A percentile compares a stretch with the other conserved stretches of the same genome.
Evolutionary conservation across 2,797 vertebrate species (phyloP).

Genomic region (Tenualosa ilisha): DNA sequence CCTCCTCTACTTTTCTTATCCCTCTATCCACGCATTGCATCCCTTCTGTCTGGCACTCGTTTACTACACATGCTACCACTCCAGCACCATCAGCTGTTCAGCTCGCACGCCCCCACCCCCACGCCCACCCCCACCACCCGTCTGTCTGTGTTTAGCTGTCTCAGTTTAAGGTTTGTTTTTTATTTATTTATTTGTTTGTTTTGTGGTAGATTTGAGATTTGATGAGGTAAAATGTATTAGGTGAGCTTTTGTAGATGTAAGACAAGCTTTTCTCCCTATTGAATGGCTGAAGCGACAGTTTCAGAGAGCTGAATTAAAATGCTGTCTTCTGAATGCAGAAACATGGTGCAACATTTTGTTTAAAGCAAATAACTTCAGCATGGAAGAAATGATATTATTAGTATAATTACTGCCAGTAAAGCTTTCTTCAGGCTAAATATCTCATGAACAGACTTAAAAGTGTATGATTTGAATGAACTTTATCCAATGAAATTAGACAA

Average conservation of each 20-base stretch:
- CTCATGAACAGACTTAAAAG: neutral
- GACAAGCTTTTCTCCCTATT: neutral
- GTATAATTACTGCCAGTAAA: neutral
- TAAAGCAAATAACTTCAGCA: neutral
- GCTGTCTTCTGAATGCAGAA: constrained; percentile 6
- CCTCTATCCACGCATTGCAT: constrained; percentile 43
- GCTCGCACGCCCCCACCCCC: neutral
- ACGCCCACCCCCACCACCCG: neutral
- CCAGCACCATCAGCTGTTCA: neutral
- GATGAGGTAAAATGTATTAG: neutral
- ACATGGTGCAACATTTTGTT: neutral
- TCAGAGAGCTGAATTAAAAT: neutral
- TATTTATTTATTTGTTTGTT: neutral
- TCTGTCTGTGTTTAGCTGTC: neutral
- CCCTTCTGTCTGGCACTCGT: constrained; percentile 45
- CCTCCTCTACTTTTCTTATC: constrained; percentile 35
- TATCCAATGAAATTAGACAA: neutral
- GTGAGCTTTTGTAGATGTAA: neutral
- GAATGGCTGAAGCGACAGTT: neutral
- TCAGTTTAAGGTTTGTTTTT: neutral
- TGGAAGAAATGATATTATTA: neutral
- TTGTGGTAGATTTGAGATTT: constrained; percentile 13
- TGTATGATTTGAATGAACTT: neutral
- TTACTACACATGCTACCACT: constrained; percentile 23
- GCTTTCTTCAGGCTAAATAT: neutral